Evolutionary conservation across 2,797 vertebrate genomes (phyloP), one percentile per base, ranked within the genome.

Genomic region (Hippopotamyrus pictus): DNA sequence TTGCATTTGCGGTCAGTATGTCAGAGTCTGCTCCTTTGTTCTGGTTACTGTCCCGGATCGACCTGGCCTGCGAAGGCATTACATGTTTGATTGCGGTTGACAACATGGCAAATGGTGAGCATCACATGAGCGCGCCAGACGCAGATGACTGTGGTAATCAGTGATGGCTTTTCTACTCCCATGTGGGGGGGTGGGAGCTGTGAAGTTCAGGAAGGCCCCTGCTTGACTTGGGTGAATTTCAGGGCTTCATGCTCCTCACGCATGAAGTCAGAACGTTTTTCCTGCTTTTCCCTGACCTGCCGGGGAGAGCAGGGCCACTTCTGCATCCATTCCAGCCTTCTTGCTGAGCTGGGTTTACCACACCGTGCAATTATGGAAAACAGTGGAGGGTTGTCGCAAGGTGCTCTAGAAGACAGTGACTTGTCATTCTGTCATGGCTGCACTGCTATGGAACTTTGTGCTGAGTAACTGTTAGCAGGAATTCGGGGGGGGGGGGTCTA

Each of bases 81-180:
- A 25, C 57, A 88, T 85, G 83, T n/a, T 88, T 73, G 69, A 91
- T 89, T 6, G 92, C 89, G 88, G 94, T 92, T 89, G 88, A 93
- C 91, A 92, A 93, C 22, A 54, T 91, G 1, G 92, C 91, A 91
- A 91, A 93, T 91, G 92, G 92, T 19, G 11, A 89, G 91, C 92
- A 76, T 73, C 88, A 83, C 91, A 88, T 90, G 92, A 44, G 88
- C 90, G 86, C 84, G 46, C 86, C 9, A 12, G 92, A 90, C 87
- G 91, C 90, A 90, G 89, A 90, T 89, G 92, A 90, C 93, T 92
- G 92, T 93, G 94, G 53, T 92, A 93, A 94, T 93, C 93, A 90
- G 88, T 90, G 91, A 91, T 90, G 90, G 89, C 88, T 3, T 46
- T 91, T 89, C 89, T 89, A 87, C 89, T 85, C 85, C 57, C 29